Evolutionary conservation across 1,140 invertebrate genomes (phyloP), one percentile per base, ranked within the genome.

Genomic region (Myzus persicae): DNA sequence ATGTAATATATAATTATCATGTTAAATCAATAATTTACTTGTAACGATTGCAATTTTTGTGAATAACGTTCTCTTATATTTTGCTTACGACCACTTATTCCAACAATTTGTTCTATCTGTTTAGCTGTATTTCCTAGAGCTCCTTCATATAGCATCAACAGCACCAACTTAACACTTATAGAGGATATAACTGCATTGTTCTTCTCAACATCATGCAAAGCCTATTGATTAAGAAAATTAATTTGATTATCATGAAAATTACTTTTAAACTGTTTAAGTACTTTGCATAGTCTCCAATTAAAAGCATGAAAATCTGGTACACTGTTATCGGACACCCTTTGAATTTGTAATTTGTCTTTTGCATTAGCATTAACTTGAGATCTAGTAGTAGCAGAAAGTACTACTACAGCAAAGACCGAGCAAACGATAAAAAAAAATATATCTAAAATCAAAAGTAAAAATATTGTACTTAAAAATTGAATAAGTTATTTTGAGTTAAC

Each of bases 181-280:
- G 98, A 98, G 0, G 98, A 98, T 48, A 98, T 94, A n/a, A 98
- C 95, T 20, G 98, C 95, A 94, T 98, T 98, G 0, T 95, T 95
- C 18, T 94, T 94, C 31, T 94, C 95, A 31, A 94, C 93, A 20
- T 40, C 93, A 18, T 94, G 82, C 89, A 95, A 91, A 8, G 93
- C 94, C 96, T 95, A 92, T 46, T 90, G 82, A 93, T 91, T 91
- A 40, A 92, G n/a, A 40, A 76, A 46, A 90, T 67, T 42, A 82
- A 76, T 82, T 92, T 81, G 24, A 76, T n/a, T 76, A 76, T 59
- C 31, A 48, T 31, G 24, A 91, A 76, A 91, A 90, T 20, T 46
- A 94, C 38, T 54, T 22, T 42, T n/a, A 81, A 9, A 87, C 22
- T 46, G 93, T 87, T 36, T 81, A 59, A 46, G 93, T 94, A 96